Base-by-base conservation (phyloP, 2,888 invertebrate species). In the Bimastos eiseni region DNA sequence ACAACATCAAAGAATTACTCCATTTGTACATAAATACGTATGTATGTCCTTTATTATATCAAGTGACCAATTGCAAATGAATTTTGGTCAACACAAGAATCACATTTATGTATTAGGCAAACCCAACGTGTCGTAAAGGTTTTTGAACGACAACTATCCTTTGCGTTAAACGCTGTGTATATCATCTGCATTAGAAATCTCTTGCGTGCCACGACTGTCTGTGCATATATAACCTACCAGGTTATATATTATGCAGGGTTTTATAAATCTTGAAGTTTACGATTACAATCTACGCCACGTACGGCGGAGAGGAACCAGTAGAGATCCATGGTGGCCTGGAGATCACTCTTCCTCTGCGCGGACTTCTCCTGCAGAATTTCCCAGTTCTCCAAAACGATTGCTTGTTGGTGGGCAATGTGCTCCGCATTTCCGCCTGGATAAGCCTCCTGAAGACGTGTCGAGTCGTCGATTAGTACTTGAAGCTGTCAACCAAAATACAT, bases 391-490 rank as follows among this genome's bases (percentile, higher is more conserved):
- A 97, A 96, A 0, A 99, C 97, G 13, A 97, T 97, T 83, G 96
- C 96, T 95, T 98, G 98, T 95, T 98, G 98, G 92, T 97, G 96
- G 34, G 97, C 97, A 91, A 99, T 98, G 94, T 98, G 97, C 89
- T 97, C 96, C 0, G 98, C 98, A 95, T 99, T 99, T 90, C 97
- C 97, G 2, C 98, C 98, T 0, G 98, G 98, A 95, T 98, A 99
- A 70, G 97, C 96, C 89, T 94, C 93, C 95, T 98, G 97, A 84
- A 99, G 96, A 90, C 98, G 96, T 0, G 97, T 97, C 0, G 98
- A 98, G 95, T 99, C 99, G 94, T 99, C 98, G 89, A 98, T 97
- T 6, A 99, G 96, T 1, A 98, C 96, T 96, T 97, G 95, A 34
- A 95, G 93, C 95, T 93, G 91, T 49, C 83, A 90, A 90, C 3